Evolutionary conservation across 2,888 invertebrate species (phyloP), one percentile per base, ranked within the genome.

Genomic region (Cerceris ruficornis): DNA sequence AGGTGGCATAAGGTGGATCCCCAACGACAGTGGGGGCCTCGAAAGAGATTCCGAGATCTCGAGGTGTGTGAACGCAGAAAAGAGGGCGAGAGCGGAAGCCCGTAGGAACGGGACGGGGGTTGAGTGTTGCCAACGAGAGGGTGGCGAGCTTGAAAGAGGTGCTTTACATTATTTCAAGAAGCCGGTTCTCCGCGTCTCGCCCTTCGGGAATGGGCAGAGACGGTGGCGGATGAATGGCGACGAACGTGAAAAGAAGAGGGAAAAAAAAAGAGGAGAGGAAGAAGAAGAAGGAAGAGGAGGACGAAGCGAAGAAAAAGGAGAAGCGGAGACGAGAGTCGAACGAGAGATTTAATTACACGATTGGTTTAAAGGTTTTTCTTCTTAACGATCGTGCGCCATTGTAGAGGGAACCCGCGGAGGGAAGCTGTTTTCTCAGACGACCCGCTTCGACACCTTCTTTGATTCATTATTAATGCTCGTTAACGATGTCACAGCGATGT

Each of bases 101-200:
- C 11, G 42, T 57, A 58, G 54, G 65, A 80, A 62, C 68, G 75
- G 59, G 77, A 73, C 65, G 69, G 73, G 79, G 60, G 78, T 60
- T 64, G 67, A 49, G 65, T 41, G 65, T 54, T 57, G 74, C 66
- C 67, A 79, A 75, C 77, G 82, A 83, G 82, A 83, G 69, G 74
- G 80, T 74, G 74, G 81, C 80, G 73, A 67, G 69, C 67, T 78
- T 80, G 80, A 85, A 86, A 86, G 82, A 77, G 82, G 85, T 82
- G 82, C 86, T 87, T 85, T 86, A 82, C 84, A 84, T 86, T 87
- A 86, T 85, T 87, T 86, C 81, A 84, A 86, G 85, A 82, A 85
- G 82, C 77, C 75, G 66, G 74, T 64, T 69, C 72, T 71, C 52
- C 75, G 77, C 28, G 28, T 28, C 28, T 69, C 41, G n/a, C 49